Conservation (phyloP, 1,140 invertebrate genomes). For the Ladona fulva region DNA sequence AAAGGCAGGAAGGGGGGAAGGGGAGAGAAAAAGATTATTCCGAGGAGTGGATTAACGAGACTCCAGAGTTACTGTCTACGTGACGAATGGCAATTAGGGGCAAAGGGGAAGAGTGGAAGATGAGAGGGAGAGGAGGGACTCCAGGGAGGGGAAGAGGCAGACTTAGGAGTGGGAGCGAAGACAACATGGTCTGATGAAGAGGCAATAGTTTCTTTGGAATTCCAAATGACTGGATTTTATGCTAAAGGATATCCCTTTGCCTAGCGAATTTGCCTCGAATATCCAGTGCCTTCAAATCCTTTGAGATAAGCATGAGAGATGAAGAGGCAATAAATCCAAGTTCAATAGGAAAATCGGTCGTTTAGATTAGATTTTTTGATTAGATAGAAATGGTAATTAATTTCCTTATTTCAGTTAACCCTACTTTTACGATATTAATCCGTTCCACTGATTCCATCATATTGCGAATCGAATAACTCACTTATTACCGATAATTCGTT, state of each 20-base stretch:
- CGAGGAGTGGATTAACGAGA: constrained; percentile 7
- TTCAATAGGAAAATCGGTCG: too few species aligned
- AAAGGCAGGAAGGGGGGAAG: background rate
- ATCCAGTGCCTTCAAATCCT: too few species aligned
- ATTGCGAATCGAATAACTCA: too few species aligned
- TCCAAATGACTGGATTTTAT: background rate
- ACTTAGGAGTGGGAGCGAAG: background rate
- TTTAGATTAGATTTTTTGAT: too few species aligned
- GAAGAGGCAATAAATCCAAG: too few species aligned
- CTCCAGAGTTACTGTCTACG: constrained; percentile 3
- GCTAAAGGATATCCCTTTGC: background rate
- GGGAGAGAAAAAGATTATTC: background rate
- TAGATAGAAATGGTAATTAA: too few species aligned
- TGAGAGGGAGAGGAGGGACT: background rate
- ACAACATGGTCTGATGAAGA: background rate
- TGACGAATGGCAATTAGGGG: constrained; percentile 6
- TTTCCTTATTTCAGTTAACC: too few species aligned
- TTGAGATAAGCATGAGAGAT: too few species aligned
- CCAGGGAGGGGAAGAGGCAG: background rate
- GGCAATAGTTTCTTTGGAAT: background rate
- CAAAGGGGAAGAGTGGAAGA: background rate
- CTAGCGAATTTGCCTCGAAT: too few species aligned
- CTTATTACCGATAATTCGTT: too few species aligned
- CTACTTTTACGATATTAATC: too few species aligned
- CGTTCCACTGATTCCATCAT: too few species aligned